phyloP scores from a whole-genome alignment of 2,888 invertebrate species.

The Caenorhabditis angaria region DNA sequence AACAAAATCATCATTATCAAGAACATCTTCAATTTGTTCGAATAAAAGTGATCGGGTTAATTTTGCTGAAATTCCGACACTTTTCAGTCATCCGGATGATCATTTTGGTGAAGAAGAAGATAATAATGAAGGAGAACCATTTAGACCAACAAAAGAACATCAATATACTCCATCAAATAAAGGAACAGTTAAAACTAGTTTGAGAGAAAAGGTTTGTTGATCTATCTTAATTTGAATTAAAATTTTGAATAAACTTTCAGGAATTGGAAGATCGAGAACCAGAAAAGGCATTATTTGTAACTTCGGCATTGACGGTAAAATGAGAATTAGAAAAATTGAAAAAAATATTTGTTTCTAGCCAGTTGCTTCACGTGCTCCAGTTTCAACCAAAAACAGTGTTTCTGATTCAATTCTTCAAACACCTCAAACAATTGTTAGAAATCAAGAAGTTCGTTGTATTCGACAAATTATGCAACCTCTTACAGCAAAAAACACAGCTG shows the following conservation, averaged over 20 bases:
- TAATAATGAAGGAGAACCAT: slow-evolving; percentile 12
- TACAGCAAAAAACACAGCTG: slow-evolving; percentile 9
- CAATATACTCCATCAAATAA: slow-evolving; percentile 17
- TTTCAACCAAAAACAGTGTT: slow-evolving; percentile 4
- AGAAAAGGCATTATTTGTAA: slow-evolving; percentile 18
- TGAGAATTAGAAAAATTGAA: not conserved
- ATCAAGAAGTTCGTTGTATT: not conserved
- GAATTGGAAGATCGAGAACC: slow-evolving; percentile 10
- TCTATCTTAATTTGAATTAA: too few relatives aligned
- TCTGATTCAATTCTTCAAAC: slow-evolving; percentile 18
- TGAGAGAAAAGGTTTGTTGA: not conserved
- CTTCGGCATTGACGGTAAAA: slow-evolving; percentile 30
- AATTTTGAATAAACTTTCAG: not conserved
- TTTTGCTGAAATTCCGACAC: slow-evolving; percentile 30
- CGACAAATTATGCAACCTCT: slow-evolving; percentile 2
- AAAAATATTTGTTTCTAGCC: slow-evolving; percentile 20
- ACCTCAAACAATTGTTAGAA: slow-evolving; percentile 25
- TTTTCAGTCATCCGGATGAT: slow-evolving; percentile 43
- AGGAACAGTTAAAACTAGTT: not conserved
- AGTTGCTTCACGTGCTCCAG: slow-evolving; percentile 11
- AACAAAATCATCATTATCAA: slow-evolving; percentile 3
- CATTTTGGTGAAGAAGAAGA: slow-evolving; percentile 16
- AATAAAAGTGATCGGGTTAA: slow-evolving; percentile 15
- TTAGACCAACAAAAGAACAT: slow-evolving; percentile 31
- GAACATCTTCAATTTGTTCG: not conserved